Conservation (phyloP, 2,888 invertebrate species). For the Cistogaster globosa region DNA sequence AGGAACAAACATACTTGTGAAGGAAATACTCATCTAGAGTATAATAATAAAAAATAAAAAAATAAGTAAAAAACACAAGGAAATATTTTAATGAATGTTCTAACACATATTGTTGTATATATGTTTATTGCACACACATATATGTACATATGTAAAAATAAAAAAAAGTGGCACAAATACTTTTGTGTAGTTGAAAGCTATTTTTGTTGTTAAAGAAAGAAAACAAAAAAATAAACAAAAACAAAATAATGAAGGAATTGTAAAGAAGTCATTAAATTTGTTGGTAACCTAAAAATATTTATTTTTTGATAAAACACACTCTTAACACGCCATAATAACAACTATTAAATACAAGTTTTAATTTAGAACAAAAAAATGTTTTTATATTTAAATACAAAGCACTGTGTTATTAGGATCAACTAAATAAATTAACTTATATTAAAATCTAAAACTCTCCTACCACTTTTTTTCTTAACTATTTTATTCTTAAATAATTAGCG, state of each 20-base stretch:
- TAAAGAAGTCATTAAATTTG: conserved; percentile 56
- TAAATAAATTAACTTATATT: conserved; percentile 45
- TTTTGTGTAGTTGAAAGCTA: conserved; percentile 45
- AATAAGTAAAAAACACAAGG: conserved; percentile 24
- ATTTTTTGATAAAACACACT: conserved; percentile 6
- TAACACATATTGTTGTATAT: conserved; percentile 5
- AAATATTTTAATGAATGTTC: conserved; percentile 62
- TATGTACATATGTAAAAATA: conserved; percentile 12
- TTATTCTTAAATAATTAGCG: neutral
- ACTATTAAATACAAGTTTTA: neutral
- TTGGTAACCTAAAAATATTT: conserved; percentile 54
- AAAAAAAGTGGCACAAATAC: conserved; percentile 56
- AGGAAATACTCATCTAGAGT: conserved; percentile 25
- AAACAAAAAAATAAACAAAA: conserved; percentile 2
- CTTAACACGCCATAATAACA: conserved; percentile 2
- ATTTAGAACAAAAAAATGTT: conserved; percentile 3
- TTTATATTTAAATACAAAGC: neutral
- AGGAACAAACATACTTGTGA: conserved; percentile 10
- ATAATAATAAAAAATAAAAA: no score
- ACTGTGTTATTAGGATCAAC: conserved; percentile 38
- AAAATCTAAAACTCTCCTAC: conserved; percentile 24
- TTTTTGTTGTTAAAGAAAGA: no score
- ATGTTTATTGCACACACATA: neutral
- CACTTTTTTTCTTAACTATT: no score
- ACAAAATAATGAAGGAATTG: conserved; percentile 3